phyloP scores from a whole-genome alignment of 2,888 invertebrate genomes.

The Troides oblongomaculatus region DNA sequence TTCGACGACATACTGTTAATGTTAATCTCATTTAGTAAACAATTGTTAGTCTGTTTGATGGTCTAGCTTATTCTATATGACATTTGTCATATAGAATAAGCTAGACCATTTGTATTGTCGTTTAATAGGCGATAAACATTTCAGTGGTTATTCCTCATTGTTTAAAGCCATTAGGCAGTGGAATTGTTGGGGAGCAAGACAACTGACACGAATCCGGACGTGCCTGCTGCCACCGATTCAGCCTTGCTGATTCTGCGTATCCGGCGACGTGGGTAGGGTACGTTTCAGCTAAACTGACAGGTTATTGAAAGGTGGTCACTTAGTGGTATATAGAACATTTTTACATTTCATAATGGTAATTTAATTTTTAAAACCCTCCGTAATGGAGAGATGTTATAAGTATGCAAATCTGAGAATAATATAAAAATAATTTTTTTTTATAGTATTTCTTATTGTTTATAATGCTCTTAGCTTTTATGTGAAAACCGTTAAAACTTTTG shows the following conservation, averaged over 20 bases:
- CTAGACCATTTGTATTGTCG: background rate
- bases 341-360: background rate
- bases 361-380: background rate
- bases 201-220: slow-evolving; percentile 35
- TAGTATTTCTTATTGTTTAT: too few relatives aligned
- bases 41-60: too few relatives aligned
- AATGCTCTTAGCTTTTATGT: too few relatives aligned
- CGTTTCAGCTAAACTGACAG: slow-evolving; percentile 16
- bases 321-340: slow-evolving; percentile 9
- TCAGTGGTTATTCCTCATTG: slow-evolving; percentile 17
- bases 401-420: too few relatives aligned
- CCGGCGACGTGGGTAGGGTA: slow-evolving; percentile 29
- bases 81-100: too few relatives aligned
- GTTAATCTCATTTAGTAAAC: too few relatives aligned
- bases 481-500: too few relatives aligned
- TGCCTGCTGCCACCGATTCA: slow-evolving; percentile 34
- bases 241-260: slow-evolving; percentile 35
- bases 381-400: background rate
- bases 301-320: slow-evolving; percentile 24
- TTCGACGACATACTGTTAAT: too few relatives aligned
- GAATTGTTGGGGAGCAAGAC: slow-evolving; percentile 27
- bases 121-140: background rate
- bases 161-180: slow-evolving; percentile 28
- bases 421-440: too few relatives aligned
- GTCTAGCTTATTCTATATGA: too few relatives aligned